Evolutionary conservation across 2,888 invertebrate species (phyloP).

Genomic region (Seira sanloemensis): DNA sequence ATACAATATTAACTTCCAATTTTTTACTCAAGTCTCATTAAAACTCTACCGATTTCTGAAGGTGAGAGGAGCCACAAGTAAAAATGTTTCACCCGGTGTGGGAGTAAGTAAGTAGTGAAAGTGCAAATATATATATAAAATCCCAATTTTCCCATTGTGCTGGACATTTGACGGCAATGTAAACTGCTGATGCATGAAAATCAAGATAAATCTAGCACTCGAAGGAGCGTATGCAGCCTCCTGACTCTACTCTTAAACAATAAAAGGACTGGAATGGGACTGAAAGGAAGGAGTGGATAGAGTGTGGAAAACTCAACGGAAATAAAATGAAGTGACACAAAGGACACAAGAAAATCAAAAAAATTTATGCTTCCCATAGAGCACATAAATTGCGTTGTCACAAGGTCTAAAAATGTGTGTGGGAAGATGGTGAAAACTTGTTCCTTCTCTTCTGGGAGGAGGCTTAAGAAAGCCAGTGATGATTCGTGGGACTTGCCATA

Average conservation of each 20-base stretch:
- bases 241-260: too few species aligned
- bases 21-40: too few species aligned
- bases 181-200: slow-evolving; percentile 10
- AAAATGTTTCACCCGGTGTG: background rate
- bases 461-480: background rate
- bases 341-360: slow-evolving; percentile 41
- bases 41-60: too few species aligned
- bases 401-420: slow-evolving; percentile 22
- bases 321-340: slow-evolving; percentile 46
- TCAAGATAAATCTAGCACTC: background rate
- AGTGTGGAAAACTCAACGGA: slow-evolving; percentile 15
- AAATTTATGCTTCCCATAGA: slow-evolving; percentile 58
- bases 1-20: background rate
- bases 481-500: background rate
- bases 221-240: background rate
- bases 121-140: too few species aligned
- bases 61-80: slow-evolving; percentile 23
- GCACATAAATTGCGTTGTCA: slow-evolving; percentile 66
- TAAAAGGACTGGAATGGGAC: background rate
- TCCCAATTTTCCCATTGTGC: too few species aligned
- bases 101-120: too few species aligned
- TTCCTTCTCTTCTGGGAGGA: background rate
- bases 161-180: background rate
- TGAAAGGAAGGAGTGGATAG: slow-evolving; percentile 24
- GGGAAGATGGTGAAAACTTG: background rate